Base-by-base conservation (phyloP, 37 sponge, comb jelly and placozoan genomes). In the Amphimedon queenslandica region DNA sequence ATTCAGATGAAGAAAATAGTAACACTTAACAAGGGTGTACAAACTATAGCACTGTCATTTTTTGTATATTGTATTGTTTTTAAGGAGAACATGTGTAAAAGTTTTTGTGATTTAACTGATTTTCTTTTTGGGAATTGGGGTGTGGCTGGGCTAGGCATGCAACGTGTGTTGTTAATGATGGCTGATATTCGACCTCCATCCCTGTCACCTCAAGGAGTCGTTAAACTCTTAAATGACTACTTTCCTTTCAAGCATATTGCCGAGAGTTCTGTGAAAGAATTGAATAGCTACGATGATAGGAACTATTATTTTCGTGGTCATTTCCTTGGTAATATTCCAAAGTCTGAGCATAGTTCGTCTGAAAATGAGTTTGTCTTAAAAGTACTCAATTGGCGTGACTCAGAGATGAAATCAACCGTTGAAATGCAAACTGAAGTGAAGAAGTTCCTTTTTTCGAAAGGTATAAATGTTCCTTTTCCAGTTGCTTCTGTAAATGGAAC, bases 251-350 rank as follows among this genome's bases (percentile, higher is more conserved):
- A 20, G 37, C n/a, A 30, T 3, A 67, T 84, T 25, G 37, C 72
- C 41, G 58, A 40, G 60, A 29, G 41, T 11, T 67, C 73, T 41
- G 43, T 78, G 23, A 66, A 66, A 43, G 41, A 71, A 36, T n/a
- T 84, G 18, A 53, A 51, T 5, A 84, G 85, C 36, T 84, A 84
- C 28, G 73, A 72, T 30, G 85, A 84, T 66, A 55, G 78, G 4
- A 84, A 84, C 42, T 84, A 58, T 37, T 78, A 72, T 66, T 84
- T 84, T 64, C 53, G 34, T 4, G 84, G 84, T 2, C 18, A 34
- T 28, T 35, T 16, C 6, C 18, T 18, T 18, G 39, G 8, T 16
- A 13, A 67, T 18, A 8, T 13, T 8, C 53, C 53, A 47, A 47
- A 24, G 55, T 53, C 23, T 25, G 40, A 35, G 8, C 31, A 0